A percentile compares a stretch with the other conserved stretches of the same genome.
Conservation (phyloP, 2,888 invertebrate species). For the Leptarthrus brevirostris region DNA sequence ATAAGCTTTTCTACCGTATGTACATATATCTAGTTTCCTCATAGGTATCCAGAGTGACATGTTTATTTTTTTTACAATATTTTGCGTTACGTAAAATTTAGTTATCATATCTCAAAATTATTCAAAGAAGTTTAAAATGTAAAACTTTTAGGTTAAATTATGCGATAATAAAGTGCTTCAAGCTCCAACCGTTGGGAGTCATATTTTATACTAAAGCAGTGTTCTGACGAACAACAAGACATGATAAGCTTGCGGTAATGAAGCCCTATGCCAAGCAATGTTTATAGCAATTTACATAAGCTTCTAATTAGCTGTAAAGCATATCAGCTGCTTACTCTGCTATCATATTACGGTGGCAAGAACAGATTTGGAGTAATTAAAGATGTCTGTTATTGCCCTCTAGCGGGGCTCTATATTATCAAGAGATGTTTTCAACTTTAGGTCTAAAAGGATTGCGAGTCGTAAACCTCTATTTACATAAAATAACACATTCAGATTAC, state of each 20-base stretch:
- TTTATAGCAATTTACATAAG: conserved; percentile 34
- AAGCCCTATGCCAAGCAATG: background rate
- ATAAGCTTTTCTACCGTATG: too few species aligned
- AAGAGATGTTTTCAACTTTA: background rate
- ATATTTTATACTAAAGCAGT: background rate
- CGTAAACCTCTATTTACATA: conserved; percentile 26
- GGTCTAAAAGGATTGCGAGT: background rate
- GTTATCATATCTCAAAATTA: too few species aligned
- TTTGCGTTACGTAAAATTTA: too few species aligned
- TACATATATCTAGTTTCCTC: too few species aligned
- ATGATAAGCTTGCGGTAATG: conserved; percentile 15
- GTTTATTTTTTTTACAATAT: too few species aligned
- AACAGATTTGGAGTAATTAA: conserved; percentile 19
- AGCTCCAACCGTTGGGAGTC: background rate
- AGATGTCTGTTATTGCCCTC: conserved; percentile 9
- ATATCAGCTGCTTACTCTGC: conserved; percentile 12
- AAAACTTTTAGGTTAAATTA: too few species aligned
- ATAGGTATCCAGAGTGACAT: too few species aligned
- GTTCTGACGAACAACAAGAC: background rate
- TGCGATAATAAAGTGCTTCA: too few species aligned
- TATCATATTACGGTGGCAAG: background rate
- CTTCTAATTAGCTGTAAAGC: conserved; percentile 41
- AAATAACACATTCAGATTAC: conserved; percentile 7
- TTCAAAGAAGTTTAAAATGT: too few species aligned
- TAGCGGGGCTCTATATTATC: background rate